Conservation (phyloP, 53 echinoderm and acorn worm species). For the Patiria pectinifera region DNA sequence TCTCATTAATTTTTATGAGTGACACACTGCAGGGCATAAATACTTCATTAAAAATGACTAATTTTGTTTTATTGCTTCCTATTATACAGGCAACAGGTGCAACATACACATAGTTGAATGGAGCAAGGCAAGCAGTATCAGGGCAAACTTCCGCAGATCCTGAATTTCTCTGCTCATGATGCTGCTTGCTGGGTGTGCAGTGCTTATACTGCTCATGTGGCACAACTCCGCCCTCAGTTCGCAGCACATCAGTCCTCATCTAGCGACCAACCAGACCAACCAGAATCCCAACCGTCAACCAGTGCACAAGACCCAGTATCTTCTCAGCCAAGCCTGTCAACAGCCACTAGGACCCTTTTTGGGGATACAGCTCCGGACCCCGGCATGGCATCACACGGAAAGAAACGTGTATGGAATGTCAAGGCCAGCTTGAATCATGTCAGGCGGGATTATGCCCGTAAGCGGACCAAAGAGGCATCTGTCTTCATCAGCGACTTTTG, state of each 20-base stretch:
- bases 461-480: slow-evolving; percentile 20
- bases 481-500: slow-evolving; percentile 7
- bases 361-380: slow-evolving; percentile 25
- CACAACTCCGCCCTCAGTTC: slow-evolving; percentile 17
- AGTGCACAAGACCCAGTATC: not conserved
- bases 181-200: slow-evolving; percentile 29
- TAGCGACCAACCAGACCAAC: no score
- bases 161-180: not conserved
- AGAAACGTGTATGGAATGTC: slow-evolving; percentile 14
- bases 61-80: not conserved
- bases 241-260: slow-evolving; percentile 27
- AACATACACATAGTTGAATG: slow-evolving; percentile 16
- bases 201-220: not conserved
- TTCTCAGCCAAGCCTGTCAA: slow-evolving; percentile 16
- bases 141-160: slow-evolving; percentile 19
- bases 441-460: slow-evolving; percentile 40
- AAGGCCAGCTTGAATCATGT: slow-evolving; percentile 32
- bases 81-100: slow-evolving; percentile 31
- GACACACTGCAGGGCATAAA: no score
- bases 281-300: no score
- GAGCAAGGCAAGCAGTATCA: slow-evolving; percentile 27
- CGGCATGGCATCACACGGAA: slow-evolving; percentile 8
- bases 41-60: no score
- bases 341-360: slow-evolving; percentile 7
- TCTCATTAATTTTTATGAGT: no score